Base-by-base conservation (phyloP, 1,140 invertebrate species). In the Drosophila parabipectinata region DNA sequence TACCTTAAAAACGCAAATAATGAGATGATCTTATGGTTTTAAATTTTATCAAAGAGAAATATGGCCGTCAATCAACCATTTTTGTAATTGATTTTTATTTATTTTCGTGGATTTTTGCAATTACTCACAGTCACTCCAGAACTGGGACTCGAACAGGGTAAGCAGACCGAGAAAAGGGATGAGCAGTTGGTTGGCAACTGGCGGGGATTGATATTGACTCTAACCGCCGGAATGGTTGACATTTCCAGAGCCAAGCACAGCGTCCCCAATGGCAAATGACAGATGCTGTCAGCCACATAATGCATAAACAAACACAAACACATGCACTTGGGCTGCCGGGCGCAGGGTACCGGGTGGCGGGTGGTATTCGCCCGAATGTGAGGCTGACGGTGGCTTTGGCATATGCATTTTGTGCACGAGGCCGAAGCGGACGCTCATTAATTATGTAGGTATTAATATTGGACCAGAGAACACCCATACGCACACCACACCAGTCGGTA, bases 241-340 rank as follows among this genome's bases (percentile, higher is more conserved):
- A 81, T 81, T 73, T 41, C 54, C 55, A 61, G 58, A 28, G 41
- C 73, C 63, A 15, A 53, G 26, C 47, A 45, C 52, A 32, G 47
- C 64, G 63, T 18, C 44, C 54, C 56, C 72, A 72, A 88, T 87
- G 83, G 83, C 84, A 83, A 89, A 63, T 88, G 84, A 88, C 83
- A 88, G 83, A 88, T 88, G 83, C 83, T 88, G 83, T 88, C 83
- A 88, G 66, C 83, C 82, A 82, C 82, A 87, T 88, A 75, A 79
- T 74, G 76, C 61, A 81, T 74, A 83, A 63, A 69, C 78, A 81
- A 79, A 85, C 60, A 79, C 51, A 68, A 28, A 32, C 30, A 62
- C 28, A 76, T 26, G 54, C 32, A 62, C 51, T 6, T 44, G 3
- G 10, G 51, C 39, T 10, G 26, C 9, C 3, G n/a, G 12, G 14